phyloP scores from a whole-genome alignment of 2,113 vertebrate species.

The Pimephales promelas region DNA sequence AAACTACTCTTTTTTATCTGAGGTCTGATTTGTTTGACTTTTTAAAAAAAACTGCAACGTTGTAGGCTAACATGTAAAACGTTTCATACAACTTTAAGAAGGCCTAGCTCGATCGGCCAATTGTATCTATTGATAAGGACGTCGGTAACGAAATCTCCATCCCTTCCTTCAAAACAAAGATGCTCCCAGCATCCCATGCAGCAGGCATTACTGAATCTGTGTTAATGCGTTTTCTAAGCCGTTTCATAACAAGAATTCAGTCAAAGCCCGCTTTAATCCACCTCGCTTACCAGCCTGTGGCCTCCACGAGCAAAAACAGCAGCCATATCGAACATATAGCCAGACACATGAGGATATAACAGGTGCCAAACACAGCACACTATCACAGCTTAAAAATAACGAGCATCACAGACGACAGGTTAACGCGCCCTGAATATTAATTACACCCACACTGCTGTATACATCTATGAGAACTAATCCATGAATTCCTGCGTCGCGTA shows the following conservation, averaged over 20 bases:
- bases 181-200: conserved; percentile 12
- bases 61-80: not conserved
- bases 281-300: conserved; percentile 28
- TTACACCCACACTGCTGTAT: conserved; percentile 1
- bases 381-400: not conserved
- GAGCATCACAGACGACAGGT: conserved; percentile 1
- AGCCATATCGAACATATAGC: not conserved
- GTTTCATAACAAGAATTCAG: conserved; percentile 49
- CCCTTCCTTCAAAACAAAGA: not conserved
- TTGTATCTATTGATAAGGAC: not conserved
- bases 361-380: not conserved
- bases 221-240: conserved; percentile 43
- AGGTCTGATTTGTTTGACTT: not conserved
- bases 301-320: conserved; percentile 29
- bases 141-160: not conserved
- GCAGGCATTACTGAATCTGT: conserved; percentile 39
- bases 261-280: conserved; percentile 44
- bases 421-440: conserved; percentile 34
- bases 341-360: conserved; percentile 22
- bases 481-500: conserved; percentile 1
- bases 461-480: conserved; percentile 8
- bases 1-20: not conserved
- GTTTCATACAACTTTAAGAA: not conserved
- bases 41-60: not conserved
- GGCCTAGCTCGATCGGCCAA: not conserved